These are phyloP conservation scores for Linnaemya tessellans DNA, from an alignment of 2,888 invertebrate genomes.

Conservation along the genomic window DNA sequence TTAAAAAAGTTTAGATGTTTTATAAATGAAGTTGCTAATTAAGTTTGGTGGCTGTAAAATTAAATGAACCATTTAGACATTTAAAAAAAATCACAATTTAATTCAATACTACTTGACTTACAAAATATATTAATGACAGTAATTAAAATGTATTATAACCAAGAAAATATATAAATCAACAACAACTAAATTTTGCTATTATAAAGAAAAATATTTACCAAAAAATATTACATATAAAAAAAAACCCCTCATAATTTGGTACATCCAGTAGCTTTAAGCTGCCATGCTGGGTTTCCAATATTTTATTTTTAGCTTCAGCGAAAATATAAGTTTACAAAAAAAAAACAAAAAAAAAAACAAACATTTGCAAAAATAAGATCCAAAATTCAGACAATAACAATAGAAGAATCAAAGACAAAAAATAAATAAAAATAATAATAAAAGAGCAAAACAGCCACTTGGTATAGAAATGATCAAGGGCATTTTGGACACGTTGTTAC, in stretches of 20 bases:
- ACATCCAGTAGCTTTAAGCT: neutral
- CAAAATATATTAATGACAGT: conserved; percentile 33
- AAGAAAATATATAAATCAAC: conserved; percentile 1
- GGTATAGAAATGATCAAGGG: conserved; percentile 79
- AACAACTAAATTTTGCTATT: neutral
- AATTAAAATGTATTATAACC: conserved; percentile 18
- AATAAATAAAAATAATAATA: no score
- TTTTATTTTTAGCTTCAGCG: conserved; percentile 14
- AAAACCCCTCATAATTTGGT: neutral
- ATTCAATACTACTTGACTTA: neutral
- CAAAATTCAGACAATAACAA: conserved; percentile 31
- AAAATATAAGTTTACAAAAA: conserved; percentile 15
- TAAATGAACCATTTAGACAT: neutral
- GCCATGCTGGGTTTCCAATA: conserved; percentile 42
- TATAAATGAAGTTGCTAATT: neutral
- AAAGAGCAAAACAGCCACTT: conserved; percentile 65
- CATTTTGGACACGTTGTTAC: conserved; percentile 78
- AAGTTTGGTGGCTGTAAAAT: neutral
- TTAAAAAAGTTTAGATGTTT: neutral
- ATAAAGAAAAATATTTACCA: neutral
- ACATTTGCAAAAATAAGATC: conserved; percentile 35
- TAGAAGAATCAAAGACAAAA: conserved; percentile 28
- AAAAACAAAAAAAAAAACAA: conserved; percentile 8
- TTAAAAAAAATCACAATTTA: neutral
- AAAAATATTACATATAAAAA: conserved; percentile 23